Evolutionary conservation across 2,888 invertebrate species (phyloP).

Genomic region (Kryphioiulus occultus): DNA sequence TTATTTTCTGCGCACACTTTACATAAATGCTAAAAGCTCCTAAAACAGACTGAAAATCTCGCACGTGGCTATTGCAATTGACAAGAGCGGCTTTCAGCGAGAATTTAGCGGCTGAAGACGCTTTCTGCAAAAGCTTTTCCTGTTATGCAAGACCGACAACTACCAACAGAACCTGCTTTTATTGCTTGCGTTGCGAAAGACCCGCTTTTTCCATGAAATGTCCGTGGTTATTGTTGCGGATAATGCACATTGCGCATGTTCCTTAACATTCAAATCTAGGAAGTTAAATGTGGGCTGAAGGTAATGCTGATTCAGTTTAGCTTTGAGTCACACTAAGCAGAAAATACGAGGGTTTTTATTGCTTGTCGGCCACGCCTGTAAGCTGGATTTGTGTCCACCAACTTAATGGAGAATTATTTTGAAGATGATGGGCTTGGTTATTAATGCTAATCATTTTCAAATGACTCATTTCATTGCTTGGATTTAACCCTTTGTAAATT

Average conservation of each 20-base stretch:
- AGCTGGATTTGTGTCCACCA: too few species aligned
- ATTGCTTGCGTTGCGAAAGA: not conserved
- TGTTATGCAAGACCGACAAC: not conserved
- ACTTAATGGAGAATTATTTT: too few species aligned
- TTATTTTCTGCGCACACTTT: slow-evolving; percentile 28
- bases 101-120: slow-evolving; percentile 9
- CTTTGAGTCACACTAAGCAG: not conserved
- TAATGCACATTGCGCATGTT: not conserved
- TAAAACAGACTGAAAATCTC: slow-evolving; percentile 39
- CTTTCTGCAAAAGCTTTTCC: slow-evolving; percentile 10
- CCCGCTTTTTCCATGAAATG: not conserved
- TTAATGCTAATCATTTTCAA: too few species aligned
- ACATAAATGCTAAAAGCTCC: slow-evolving; percentile 39
- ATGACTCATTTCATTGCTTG: too few species aligned
- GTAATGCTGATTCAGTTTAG: not conserved
- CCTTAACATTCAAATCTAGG: not conserved
- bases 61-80: not conserved
- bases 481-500: too few species aligned
- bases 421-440: too few species aligned
- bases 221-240: not conserved
- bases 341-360: not conserved
- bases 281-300: not conserved
- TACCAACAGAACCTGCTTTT: not conserved
- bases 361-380: too few species aligned
- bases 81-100: slow-evolving; percentile 10